These are phyloP conservation scores for Homarus americanus DNA, from an alignment of 1,140 invertebrate species.

Conservation along the genomic window DNA sequence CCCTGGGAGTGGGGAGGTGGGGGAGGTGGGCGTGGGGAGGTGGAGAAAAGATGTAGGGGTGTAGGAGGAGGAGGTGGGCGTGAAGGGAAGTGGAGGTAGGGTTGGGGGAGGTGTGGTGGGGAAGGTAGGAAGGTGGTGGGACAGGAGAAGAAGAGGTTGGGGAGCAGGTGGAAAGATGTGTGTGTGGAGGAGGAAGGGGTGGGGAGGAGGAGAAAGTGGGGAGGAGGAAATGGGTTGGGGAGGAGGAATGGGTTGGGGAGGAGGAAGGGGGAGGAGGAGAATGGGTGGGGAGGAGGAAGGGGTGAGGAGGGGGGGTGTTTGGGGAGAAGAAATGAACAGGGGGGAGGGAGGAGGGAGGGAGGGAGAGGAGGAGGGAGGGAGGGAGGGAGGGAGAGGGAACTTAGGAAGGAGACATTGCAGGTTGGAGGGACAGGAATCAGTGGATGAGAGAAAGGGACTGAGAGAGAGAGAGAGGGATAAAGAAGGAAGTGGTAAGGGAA, in stretches of 20 bases:
- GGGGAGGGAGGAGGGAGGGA: too few relatives aligned
- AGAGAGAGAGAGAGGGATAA: too few relatives aligned
- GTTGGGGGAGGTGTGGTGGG: too few relatives aligned
- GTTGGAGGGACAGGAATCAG: too few relatives aligned
- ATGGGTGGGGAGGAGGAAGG: not conserved
- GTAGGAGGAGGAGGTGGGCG: too few relatives aligned
- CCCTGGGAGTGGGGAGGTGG: constrained; percentile 12
- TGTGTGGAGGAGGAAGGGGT: not conserved
- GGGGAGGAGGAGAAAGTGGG: not conserved
- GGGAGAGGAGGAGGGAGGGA: too few relatives aligned
- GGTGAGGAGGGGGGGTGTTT: not conserved
- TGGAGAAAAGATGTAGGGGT: not conserved
- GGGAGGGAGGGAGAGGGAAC: too few relatives aligned
- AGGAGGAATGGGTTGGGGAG: not conserved
- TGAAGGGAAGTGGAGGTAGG: too few relatives aligned
- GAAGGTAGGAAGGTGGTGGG: too few relatives aligned
- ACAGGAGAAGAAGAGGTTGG: not conserved
- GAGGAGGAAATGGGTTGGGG: not conserved
- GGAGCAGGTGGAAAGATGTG: not conserved
- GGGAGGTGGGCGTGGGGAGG: not conserved
- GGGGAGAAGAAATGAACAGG: not conserved
- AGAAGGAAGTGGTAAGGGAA: too few relatives aligned
- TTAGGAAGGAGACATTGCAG: too few relatives aligned
- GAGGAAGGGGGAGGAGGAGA: not conserved
- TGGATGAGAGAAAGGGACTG: too few relatives aligned